Base-by-base conservation (phyloP, 1,140 invertebrate genomes). In the Atta texana region DNA sequence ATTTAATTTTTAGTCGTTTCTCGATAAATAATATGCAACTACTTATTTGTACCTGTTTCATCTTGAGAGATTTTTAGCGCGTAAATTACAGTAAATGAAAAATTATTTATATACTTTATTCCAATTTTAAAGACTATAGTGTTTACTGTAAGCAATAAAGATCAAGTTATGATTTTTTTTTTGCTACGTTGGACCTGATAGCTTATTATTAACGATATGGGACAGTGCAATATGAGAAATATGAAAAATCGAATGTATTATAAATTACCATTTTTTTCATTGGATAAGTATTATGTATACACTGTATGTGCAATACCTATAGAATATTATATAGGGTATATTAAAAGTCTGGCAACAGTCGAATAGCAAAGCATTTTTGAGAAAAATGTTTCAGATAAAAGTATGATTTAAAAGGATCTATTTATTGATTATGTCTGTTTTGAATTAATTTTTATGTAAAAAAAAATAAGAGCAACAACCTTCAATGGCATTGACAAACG, bases 141-240 rank as follows among this genome's bases (percentile, higher is more conserved):
- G 16, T 44, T 69, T 8, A 57, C n/a, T 53, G 39, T 84, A 53
- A 18, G 31, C 18, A n/a, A 69, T 44, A 61, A 49, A 74, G 14
- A 53, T 81, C 31, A 55, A 69, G 31, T 21, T 68, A n/a, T 75
- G 18, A 69, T 63, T 12, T 21, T 77, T 31, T 31, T 51, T 57
- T 81, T 64, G 85, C 80, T 91, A 91, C 75, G 53, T n/a, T 81
- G 80, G 57, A 91, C 85, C 87, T 91, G 89, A 90, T 85, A 63
- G 76, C 21, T 80, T 76, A 71, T 31, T 71, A 74, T 59, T 77
- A 77, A 63, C 8, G 12, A 81, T 76, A 75, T 51, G 89, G 78
- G 71, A 31, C 71, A 89, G 85, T 89, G 89, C 88, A 91, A 91
- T 91, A 86, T 63, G 24, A 51, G n/a, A 28, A 49, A 63, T 81